Evolutionary conservation across 2,113 vertebrate species (phyloP), one percentile per base, ranked within the genome.

Genomic region (Catharus bicknelli): DNA sequence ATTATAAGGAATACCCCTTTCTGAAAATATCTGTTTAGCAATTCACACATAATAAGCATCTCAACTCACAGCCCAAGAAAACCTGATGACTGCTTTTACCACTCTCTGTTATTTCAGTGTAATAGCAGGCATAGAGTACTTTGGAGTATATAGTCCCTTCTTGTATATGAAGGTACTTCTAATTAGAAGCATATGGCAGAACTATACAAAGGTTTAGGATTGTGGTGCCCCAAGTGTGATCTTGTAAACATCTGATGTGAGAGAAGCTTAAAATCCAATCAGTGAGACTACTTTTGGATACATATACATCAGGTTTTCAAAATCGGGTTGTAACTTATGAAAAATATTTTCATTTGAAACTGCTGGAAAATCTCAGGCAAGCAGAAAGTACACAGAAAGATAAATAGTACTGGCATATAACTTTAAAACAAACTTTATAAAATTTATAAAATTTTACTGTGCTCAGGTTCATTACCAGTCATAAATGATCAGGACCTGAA

Each of bases 401-500:
- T 93, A 38, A 88, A 92, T 74, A 48, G 19, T 36, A 42, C 34
- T 29, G 38, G 16, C 80, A 58, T 13, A 30, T 51, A 61, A n/a
- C 9, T 45, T 61, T 18, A 43, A 86, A 59, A 59, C 51, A 59
- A 59, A 50, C 9, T 50, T 40, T 22, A 22, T 40, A 11, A 75
- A 58, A 48, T 50, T 29, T 48, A 29, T 34, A 30, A 36, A 91
- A 90, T 84, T 68, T 92, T 77, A 29, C 69, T 72, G 11, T 74
- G 38, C 53, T 92, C 48, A 66, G 90, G 48, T 86, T 90, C 93
- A 78, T 96, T 86, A 94, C 51, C 45, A 54, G 25, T 68, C 61
- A 40, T 88, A 85, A 93, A 88, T 45, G 45, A 83, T 77, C 42
- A 57, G 54, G 58, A 86, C 22, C 38, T 75, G 42, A 77, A 70